Evolutionary conservation across 2,888 invertebrate genomes (phyloP), one percentile per base, ranked within the genome.

Genomic region (Folsomia candida): DNA sequence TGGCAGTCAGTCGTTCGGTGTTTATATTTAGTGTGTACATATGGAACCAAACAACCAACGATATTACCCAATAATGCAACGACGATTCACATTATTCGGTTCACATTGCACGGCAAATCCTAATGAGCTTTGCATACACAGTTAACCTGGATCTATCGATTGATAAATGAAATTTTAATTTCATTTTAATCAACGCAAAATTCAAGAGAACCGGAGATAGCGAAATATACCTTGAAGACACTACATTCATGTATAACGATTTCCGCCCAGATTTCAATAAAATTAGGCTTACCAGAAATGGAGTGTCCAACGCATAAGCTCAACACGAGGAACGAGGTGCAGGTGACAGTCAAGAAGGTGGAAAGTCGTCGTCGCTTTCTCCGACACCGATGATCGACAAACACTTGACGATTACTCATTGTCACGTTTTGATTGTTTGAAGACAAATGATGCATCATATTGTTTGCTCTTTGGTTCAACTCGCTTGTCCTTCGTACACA

Each of bases 281-380:
- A 66, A 27, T 51, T 67, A 26, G 14, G 18, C 70, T 72, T 73
- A 78, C 78, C 78, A 69, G 76, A 76, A 59, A 76, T 71, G 61
- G 76, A 75, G 70, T 76, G 72, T 51, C 75, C 72, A 62, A 78
- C 76, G 68, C 75, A 78, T 78, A 78, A 78, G 76, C 78, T 78
- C 76, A 78, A 66, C 20, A 76, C 60, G 54, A 78, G 78, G 68
- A 78, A 76, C 67, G 73, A 67, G 61, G 73, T 73, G 59, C 70
- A 57, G 20, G 67, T 66, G 27, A 65, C 57, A 54, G 65, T 65
- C 58, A 69, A 63, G 65, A 69, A 69, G 59, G 63, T 63, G 26
- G 51, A 47, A 20, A 64, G 51, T 20, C 62, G 62, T 14, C 62
- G 62, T 6, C 20, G 4, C 57, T 29, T 26, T 68, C 62, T 27